Base-by-base conservation (phyloP, 2,888 invertebrate species). In the Pristionchus entomophagus region DNA sequence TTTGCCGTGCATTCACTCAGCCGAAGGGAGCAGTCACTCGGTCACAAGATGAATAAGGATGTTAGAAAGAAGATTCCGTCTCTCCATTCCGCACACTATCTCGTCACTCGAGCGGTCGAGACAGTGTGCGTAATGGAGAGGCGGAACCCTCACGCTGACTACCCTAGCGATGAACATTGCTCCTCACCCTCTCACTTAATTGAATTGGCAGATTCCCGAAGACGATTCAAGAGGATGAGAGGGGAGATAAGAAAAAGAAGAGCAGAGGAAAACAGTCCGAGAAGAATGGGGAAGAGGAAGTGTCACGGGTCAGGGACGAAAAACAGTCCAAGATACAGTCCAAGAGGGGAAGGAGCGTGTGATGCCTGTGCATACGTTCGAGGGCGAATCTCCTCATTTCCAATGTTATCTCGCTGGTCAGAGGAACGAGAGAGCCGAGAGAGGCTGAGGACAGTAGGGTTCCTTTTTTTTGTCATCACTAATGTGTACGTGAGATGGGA, bases 191-290 rank as follows among this genome's bases (percentile, higher is more conserved):
- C n/a, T n/a, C n/a, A 49, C 41, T 73, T 73, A 73, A 73, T 73
- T 73, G 73, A 73, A 73, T 73, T 26, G 73, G 73, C 14, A 73
- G 73, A 35, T 65, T 32, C 17, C 26, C 10, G 35, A 35, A 19
- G 26, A 4, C 22, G 73, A 73, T 73, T 65, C 38, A 41, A 73
- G 38, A 35, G 73, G 73, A 73, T 73, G 73, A 73, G 45, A 35
- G 65, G 17, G n/a, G 51, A 80, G 80, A 80, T 51, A 80, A 80
- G 56, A 56, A 80, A 53, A 80, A 14, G n/a, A n/a, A n/a, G n/a
- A n/a, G n/a, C n/a, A n/a, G n/a, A 32, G 53, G 41, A 80, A 80
- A 80, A 51, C 51, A 80, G 51, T 80, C 45, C 10, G 8, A 80
- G 32, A 80, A 80, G 53, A 78, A 51, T 49, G 45, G n/a, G 62